Conservation (phyloP, 2,888 invertebrate genomes). For the Dermolepida albohirtum region DNA sequence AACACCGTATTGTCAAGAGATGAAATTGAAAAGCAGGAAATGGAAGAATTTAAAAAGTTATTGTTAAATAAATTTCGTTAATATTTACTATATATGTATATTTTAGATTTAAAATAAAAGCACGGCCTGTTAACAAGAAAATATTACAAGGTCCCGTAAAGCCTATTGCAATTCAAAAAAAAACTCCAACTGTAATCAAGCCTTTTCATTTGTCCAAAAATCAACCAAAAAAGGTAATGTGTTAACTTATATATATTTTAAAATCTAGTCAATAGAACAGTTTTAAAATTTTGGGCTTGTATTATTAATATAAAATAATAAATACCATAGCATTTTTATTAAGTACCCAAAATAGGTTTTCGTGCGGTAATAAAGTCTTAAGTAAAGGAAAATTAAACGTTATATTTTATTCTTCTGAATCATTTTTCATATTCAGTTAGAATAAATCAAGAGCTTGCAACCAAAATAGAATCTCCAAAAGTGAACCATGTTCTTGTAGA, state of each 20-base stretch:
- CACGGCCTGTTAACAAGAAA: constrained; percentile 73
- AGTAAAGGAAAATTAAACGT: no score
- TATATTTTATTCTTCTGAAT: no score
- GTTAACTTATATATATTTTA: neutral
- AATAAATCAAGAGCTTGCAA: no score
- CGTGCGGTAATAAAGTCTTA: no score
- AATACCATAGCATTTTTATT: no score
- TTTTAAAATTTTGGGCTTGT: no score
- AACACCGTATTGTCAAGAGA: constrained; percentile 69
- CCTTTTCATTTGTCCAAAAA: constrained; percentile 75
- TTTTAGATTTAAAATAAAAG: constrained; percentile 72
- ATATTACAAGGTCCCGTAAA: constrained; percentile 68
- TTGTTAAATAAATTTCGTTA: constrained; percentile 40
- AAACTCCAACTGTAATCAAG: constrained; percentile 71
- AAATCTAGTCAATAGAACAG: no score
- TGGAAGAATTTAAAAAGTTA: constrained; percentile 75
- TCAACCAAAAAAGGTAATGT: constrained; percentile 50
- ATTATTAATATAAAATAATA: no score
- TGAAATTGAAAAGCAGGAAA: constrained; percentile 72
- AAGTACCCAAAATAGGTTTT: no score
- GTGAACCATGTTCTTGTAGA: no score
- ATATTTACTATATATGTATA: constrained; percentile 23
- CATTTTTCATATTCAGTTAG: no score
- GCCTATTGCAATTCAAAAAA: constrained; percentile 68
- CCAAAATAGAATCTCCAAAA: no score